Evolutionary conservation across 2,113 vertebrate species (phyloP).

Genomic region (Brevimyrus niger): DNA sequence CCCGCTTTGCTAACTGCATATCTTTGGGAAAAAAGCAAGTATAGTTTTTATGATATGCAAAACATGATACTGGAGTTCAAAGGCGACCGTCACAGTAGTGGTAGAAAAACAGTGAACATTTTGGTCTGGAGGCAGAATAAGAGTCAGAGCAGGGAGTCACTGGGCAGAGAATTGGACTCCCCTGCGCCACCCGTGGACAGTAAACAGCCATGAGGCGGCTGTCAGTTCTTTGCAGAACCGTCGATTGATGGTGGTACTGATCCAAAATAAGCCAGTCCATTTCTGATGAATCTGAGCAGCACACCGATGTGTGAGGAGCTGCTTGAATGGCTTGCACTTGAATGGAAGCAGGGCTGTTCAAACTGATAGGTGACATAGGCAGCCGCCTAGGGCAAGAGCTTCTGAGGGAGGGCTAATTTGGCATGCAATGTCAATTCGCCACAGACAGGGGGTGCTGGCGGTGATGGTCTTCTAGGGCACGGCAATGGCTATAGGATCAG

Average conservation of each 20-base stretch:
- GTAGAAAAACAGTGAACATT: background rate
- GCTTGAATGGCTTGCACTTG: conserved; percentile 28
- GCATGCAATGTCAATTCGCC: background rate
- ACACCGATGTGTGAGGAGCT: conserved; percentile 33
- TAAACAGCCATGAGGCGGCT: conserved; percentile 41
- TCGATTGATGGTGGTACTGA: conserved; percentile 51
- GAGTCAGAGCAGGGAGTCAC: background rate
- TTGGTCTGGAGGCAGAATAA: background rate
- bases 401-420: background rate
- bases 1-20: background rate
- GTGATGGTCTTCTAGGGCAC: background rate
- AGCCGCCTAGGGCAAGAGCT: background rate
- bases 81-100: background rate
- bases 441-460: background rate
- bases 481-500: background rate
- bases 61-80: background rate
- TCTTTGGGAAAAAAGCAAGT: background rate
- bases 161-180: background rate
- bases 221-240: conserved; percentile 23
- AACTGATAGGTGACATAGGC: background rate
- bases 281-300: conserved; percentile 32
- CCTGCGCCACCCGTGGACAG: background rate
- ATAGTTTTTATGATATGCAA: background rate
- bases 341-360: background rate
- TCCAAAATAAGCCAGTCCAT: conserved; percentile 28